Base-by-base conservation (phyloP, 2,797 vertebrate genomes). In the Phaenicophaeus curvirostris region DNA sequence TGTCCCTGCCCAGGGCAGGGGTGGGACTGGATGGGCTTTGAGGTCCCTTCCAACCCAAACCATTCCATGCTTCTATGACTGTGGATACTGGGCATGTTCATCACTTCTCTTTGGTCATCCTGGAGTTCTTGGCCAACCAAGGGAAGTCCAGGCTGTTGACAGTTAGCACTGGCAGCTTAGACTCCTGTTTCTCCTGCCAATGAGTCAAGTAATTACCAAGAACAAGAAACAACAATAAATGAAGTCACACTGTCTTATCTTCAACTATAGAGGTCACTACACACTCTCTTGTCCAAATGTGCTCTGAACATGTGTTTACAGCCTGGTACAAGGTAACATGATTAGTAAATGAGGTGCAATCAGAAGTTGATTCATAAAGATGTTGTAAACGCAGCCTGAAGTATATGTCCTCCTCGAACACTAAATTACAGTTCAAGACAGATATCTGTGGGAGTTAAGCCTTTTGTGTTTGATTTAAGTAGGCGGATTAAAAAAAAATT, bases 261-360 rank as follows among this genome's bases (percentile, higher is more conserved):
- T 11, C 85, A 73, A 59, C 95, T 58, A 13, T 9, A 94, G 93
- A 85, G 75, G 93, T 91, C 95, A 87, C 89, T 94, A 15, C 53
- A 21, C 72, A 50, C 12, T 17, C 19, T 85, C 73, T 30, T 10
- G 4, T 54, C 41, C 53, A 6, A n/a, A n/a, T 2, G 15, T 12
- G 15, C 39, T 59, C 10, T 33, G 28, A 69, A 19, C 46, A 13
- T 6, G 18, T 15, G 58, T 24, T 74, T 44, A 4, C 9, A 17
- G 6, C 55, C 39, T 20, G 11, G 27, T 9, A 48, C 42, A 37
- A 68, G 58, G 63, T 9, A 35, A 66, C 5, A 1, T 23, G 15
- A 2, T 31, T 31, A 66, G 61, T 58, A 69, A 89, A 84, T 9
- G 59, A 66, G 53, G 42, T 85, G 61, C 44, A 71, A 88, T 88